Evolutionary conservation across 1,140 invertebrate species (phyloP).

Genomic region (Chymomyza costata): DNA sequence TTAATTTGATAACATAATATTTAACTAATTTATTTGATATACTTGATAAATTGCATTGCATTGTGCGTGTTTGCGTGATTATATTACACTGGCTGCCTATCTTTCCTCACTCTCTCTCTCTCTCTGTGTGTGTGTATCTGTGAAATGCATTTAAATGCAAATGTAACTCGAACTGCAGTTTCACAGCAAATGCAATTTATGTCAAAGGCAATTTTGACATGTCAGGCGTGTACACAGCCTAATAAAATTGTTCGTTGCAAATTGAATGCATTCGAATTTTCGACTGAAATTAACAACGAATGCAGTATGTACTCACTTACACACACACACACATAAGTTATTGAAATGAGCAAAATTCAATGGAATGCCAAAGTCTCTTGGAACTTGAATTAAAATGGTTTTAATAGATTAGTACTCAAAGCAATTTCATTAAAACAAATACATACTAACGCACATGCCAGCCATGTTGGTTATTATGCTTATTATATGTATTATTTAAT

Average conservation of each 20-base stretch:
- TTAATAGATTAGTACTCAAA: too few species aligned
- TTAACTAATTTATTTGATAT: constrained; percentile 71
- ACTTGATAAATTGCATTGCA: constrained; percentile 46
- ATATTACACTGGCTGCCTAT: too few species aligned
- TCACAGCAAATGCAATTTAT: constrained; percentile 46
- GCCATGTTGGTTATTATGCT: too few species aligned
- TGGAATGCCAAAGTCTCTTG: too few species aligned
- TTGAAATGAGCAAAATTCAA: too few species aligned
- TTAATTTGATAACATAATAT: constrained; percentile 71
- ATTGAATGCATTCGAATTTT: constrained; percentile 50
- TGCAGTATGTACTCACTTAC: not conserved
- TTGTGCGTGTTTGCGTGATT: not conserved
- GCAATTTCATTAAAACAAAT: too few species aligned
- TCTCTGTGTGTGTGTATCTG: not conserved
- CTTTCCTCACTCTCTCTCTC: too few species aligned
- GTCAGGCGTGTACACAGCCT: constrained; percentile 27
- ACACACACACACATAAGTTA: too few species aligned
- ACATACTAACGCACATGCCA: too few species aligned
- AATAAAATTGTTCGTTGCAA: constrained; percentile 51
- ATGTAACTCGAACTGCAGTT: constrained; percentile 21
- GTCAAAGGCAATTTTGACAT: constrained; percentile 35
- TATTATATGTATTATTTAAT: too few species aligned
- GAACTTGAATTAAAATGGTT: too few species aligned
- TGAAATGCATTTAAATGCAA: constrained; percentile 56
- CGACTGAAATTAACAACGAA: too few species aligned